phyloP scores from a whole-genome alignment of 2,888 invertebrate species.

The Pristionchus mayeri region DNA sequence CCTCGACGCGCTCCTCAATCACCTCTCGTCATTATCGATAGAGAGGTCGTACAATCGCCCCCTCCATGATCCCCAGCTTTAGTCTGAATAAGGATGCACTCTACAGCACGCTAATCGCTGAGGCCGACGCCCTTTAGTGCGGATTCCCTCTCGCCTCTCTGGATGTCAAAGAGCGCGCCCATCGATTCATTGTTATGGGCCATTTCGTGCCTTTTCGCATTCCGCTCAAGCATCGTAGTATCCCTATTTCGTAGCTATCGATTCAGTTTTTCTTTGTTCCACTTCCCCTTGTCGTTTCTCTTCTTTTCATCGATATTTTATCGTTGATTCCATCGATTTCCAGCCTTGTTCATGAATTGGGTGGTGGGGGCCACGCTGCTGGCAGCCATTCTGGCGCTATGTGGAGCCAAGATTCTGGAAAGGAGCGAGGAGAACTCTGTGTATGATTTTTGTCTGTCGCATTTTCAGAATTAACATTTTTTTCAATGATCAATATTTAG shows the following conservation, averaged over 20 bases:
- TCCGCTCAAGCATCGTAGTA: not conserved
- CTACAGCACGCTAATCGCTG: slow-evolving; percentile 1
- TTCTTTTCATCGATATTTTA: not conserved
- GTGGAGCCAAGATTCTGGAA: not conserved
- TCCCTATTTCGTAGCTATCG: not conserved
- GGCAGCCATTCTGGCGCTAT: not conserved
- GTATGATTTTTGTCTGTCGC: not conserved
- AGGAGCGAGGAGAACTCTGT: slow-evolving; percentile 16
- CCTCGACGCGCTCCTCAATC: no score
- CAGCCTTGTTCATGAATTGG: not conserved
- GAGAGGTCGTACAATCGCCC: slow-evolving; percentile 25
- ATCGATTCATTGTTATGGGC: not conserved
- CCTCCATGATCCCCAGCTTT: not conserved
- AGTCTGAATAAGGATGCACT: not conserved
- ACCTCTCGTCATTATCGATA: slow-evolving; percentile 36
- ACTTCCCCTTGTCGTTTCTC: not conserved
- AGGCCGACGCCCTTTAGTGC: not conserved
- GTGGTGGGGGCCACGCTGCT: not conserved
- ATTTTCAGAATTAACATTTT: not conserved
- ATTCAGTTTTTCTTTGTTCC: not conserved
- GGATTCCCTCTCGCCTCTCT: slow-evolving; percentile 2
- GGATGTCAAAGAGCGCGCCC: slow-evolving; percentile 2
- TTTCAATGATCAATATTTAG: no score
- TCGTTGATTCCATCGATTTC: not conserved
- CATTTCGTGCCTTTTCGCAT: not conserved